Evolutionary conservation across 2,113 vertebrate genomes (phyloP).

Genomic region (Hippocampus barbouri): DNA sequence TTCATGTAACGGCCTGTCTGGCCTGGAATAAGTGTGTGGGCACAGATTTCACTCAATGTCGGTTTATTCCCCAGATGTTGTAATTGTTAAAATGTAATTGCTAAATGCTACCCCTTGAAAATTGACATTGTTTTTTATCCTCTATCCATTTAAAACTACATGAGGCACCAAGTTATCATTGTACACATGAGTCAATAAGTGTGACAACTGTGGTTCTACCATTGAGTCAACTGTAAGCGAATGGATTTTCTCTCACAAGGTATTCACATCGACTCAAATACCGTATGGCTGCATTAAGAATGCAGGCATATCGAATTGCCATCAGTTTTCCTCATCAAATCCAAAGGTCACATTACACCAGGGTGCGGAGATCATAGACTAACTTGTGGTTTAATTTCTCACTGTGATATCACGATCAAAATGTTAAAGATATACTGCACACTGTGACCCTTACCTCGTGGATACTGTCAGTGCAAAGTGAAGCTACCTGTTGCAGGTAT

Average conservation of each 20-base stretch:
- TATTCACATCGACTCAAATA: background rate
- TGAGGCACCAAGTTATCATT: background rate
- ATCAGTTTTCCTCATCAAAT: too few species aligned
- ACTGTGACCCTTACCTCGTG: background rate
- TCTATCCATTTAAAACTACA: background rate
- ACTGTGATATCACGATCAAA: background rate
- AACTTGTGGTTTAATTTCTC: background rate
- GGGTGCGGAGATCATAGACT: too few species aligned
- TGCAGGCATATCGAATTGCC: too few species aligned
- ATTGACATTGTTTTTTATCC: background rate
- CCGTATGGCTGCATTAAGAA: background rate
- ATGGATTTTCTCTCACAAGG: background rate
- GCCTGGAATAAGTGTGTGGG: slow-evolving; percentile 10
- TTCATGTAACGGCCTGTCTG: slow-evolving; percentile 12
- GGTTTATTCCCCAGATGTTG: slow-evolving; percentile 23
- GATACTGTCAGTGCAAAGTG: background rate
- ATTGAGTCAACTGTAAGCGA: background rate
- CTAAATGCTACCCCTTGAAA: background rate
- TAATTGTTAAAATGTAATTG: slow-evolving; percentile 12
- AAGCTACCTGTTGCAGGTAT: background rate
- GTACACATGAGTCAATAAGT: background rate
- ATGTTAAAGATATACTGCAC: background rate
- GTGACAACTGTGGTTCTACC: background rate
- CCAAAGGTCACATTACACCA: too few species aligned
- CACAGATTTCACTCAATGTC: background rate